Percentiles rank a stretch among this genome's conserved stretches.
Conservation (phyloP, 2,797 vertebrate species). For the Sphenodon punctatus region DNA sequence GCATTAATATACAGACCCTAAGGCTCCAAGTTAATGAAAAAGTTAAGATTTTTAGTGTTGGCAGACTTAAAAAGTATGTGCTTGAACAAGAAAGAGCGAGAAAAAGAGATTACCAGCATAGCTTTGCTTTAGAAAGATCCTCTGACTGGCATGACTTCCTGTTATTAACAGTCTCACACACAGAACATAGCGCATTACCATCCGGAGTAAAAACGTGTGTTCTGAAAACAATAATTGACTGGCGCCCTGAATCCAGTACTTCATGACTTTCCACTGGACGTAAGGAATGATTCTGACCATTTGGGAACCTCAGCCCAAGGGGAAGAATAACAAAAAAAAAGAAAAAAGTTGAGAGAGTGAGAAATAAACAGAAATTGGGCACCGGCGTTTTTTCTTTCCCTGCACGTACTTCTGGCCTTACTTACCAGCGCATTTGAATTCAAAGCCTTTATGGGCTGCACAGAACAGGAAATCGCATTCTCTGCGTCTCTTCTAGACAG, state of each 20-base stretch:
- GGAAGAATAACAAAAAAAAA: neutral
- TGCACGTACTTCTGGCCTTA: neutral
- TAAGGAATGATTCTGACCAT: constrained; percentile 15
- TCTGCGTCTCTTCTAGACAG: neutral
- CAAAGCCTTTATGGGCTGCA: neutral
- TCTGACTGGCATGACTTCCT: neutral
- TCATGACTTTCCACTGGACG: constrained; percentile 18
- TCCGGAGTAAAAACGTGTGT: neutral
- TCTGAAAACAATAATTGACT: constrained; percentile 25
- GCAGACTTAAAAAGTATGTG: constrained; percentile 7
- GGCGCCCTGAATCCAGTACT: constrained; percentile 5
- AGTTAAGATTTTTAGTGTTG: constrained; percentile 2
- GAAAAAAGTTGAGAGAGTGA: neutral
- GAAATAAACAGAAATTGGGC: neutral
- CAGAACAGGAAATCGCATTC: neutral
- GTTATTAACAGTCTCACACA: neutral
- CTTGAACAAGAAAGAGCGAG: neutral
- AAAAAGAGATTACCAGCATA: neutral
- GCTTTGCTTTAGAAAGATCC: constrained; percentile 18
- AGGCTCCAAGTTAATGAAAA: constrained; percentile 41
- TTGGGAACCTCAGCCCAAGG: constrained; percentile 28
- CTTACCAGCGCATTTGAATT: neutral
- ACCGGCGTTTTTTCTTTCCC: constrained; percentile 17
- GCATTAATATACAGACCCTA: constrained; percentile 9
- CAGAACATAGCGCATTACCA: neutral